A percentile compares a stretch with the other conserved stretches of the same genome.
Conservation (phyloP, 2,888 invertebrate species). For the Lysandra bellargus region DNA sequence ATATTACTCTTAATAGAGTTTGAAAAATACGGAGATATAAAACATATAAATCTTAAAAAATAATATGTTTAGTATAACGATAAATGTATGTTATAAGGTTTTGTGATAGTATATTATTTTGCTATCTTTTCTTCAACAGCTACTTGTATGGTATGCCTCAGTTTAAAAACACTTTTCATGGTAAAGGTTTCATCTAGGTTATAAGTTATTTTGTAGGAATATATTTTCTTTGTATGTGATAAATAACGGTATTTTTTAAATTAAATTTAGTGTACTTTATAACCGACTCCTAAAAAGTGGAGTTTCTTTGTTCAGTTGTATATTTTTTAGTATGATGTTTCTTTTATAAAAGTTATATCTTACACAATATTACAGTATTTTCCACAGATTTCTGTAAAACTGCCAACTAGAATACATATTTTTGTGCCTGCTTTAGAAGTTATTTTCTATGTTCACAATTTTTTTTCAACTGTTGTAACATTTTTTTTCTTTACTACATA, state of each 20-base stretch:
- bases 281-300: too few relatives aligned
- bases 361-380: not conserved
- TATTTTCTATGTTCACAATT: not conserved
- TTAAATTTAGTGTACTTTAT: not conserved
- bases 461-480: not conserved
- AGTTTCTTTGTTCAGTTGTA: not conserved
- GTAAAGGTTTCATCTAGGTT: too few relatives aligned
- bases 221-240: not conserved
- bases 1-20: not conserved
- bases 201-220: not conserved
- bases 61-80: not conserved
- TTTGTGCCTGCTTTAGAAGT: not conserved
- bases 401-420: not conserved
- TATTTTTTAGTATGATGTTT: not conserved
- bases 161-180: not conserved
- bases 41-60: not conserved
- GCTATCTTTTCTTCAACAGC: not conserved
- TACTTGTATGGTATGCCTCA: not conserved
- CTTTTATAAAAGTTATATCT: not conserved
- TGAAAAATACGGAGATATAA: not conserved
- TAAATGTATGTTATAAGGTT: not conserved
- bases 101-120: conserved; percentile 9
- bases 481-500: not conserved
- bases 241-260: not conserved
- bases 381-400: not conserved